phyloP scores from a whole-genome alignment of 2,888 invertebrate species.

The Galeopsomyia nigrocyanea region DNA sequence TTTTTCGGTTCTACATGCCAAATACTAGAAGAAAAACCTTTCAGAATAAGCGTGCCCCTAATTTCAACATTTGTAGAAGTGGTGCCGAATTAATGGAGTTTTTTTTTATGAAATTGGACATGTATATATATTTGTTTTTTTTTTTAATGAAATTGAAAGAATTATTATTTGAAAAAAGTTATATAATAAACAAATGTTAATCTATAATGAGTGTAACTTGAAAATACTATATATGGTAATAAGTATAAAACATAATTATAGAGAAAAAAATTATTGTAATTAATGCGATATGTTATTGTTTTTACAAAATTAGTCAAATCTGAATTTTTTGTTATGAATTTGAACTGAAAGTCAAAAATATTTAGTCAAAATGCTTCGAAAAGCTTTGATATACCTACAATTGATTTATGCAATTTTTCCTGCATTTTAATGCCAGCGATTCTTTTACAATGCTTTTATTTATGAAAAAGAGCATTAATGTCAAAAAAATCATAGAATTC shows the following conservation, averaged over 20 bases:
- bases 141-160: too few species aligned
- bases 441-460: too few species aligned
- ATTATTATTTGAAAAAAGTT: too few species aligned
- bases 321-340: not conserved
- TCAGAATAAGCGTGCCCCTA: too few species aligned
- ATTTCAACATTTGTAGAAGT: too few species aligned
- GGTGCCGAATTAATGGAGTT: too few species aligned
- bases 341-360: constrained; percentile 43
- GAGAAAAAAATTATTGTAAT: too few species aligned
- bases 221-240: not conserved
- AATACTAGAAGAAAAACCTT: too few species aligned
- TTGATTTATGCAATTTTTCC: not conserved
- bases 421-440: not conserved
- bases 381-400: not conserved
- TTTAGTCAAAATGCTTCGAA: not conserved
- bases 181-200: not conserved
- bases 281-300: constrained; percentile 29
- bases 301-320: constrained; percentile 16
- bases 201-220: constrained; percentile 14
- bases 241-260: too few species aligned
- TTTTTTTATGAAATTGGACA: too few species aligned
- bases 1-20: too few species aligned
- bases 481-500: constrained; percentile 21
- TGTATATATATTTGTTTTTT: too few species aligned
- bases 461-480: not conserved